Evolutionary conservation across 2,113 vertebrate genomes (phyloP), one percentile per base, ranked within the genome.

Genomic region (Prolemur simus): DNA sequence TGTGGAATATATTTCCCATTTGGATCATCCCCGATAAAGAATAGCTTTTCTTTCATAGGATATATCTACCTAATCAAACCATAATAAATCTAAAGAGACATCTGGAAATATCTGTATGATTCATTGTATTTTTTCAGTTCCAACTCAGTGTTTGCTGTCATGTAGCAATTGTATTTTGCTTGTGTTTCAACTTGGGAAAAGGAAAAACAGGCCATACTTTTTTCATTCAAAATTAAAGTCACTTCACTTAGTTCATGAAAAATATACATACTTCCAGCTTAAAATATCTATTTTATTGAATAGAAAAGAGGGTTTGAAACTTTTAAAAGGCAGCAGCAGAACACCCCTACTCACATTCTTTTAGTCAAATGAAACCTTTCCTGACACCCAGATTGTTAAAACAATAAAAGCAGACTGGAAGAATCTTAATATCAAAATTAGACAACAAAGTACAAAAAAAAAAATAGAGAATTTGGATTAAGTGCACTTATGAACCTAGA

Each of bases 1-100:
- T 92, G 56, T 87, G 89, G 68, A 83, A 89, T 84, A n/a, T 73
- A 87, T 89, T 95, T 95, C 83, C 84, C 63, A 86, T n/a, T 80
- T 49, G 64, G 39, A 76, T 83, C 68, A 87, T 80, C 64, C 37
- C 52, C 93, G 66, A 94, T 95, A 94, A 90, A 94, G 91, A 73
- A 89, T n/a, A 47, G 85, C 49, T 91, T 86, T 32, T 93, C 69
- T 86, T 14, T 83, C 42, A 42, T 42, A 52, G 58, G 27, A 5
- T 86, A 4, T 63, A 68, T 77, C 87, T 91, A 81, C 47, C 66
- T 91, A 63, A 83, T 83, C 52, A 91, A 80, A 64, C 60, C 45
- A 58, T 49, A 83, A 87, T 66, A 81, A 92, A 77, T 91, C 4
- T 56, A 93, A 95, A 74, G 73, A 85, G 54, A 82, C 37, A 81